Evolutionary conservation across 1,140 invertebrate species (phyloP).

Genomic region (Rhopalosiphum maidis): DNA sequence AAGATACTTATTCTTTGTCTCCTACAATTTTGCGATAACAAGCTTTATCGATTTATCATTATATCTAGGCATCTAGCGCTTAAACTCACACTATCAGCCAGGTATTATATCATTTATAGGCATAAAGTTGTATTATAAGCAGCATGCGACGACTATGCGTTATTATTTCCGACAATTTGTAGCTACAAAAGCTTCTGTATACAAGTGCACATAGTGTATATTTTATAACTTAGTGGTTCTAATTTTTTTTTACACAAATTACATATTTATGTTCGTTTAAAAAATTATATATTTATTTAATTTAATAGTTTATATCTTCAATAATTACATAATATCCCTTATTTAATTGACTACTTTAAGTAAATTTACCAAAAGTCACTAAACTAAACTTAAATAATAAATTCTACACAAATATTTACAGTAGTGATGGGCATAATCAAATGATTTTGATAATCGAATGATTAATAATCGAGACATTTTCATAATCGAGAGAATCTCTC

Average conservation of each 20-base stretch:
- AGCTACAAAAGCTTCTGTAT: neutral
- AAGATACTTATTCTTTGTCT: neutral
- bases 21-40: neutral
- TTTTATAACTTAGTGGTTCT: neutral
- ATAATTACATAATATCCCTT: no score
- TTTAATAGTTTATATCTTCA: no score
- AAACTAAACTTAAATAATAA: no score
- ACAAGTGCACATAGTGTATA: neutral
- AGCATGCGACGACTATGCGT: neutral
- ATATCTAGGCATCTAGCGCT: neutral
- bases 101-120: neutral
- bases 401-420: no score
- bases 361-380: no score
- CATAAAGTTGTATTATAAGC: neutral
- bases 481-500: no score
- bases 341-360: no score
- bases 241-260: neutral
- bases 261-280: neutral
- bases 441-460: no score
- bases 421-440: no score
- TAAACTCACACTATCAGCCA: neutral
- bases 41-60: neutral
- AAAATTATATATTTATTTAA: no score
- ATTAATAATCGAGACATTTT: no score
- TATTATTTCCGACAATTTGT: neutral